Percentiles rank a stretch among this genome's conserved stretches.
These are phyloP conservation scores for Nematostella vectensis DNA, from an alignment of 92 coral and sea anemone genomes.

Conservation along the genomic window DNA sequence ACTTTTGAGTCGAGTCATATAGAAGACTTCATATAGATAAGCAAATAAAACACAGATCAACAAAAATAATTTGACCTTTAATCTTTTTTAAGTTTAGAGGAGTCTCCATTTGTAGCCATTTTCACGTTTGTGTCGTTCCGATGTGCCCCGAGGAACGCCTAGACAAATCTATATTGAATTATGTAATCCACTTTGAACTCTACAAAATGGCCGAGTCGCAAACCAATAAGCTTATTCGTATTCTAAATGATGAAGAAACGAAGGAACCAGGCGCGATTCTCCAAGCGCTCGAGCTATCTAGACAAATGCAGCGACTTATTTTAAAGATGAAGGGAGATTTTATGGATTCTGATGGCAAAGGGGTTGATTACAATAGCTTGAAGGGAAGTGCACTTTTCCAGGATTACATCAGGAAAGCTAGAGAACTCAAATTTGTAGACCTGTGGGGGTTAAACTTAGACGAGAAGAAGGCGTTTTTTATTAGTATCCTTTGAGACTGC, in stretches of 20 bases:
- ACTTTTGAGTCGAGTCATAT: no score
- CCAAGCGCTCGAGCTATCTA: slow-evolving; percentile 56
- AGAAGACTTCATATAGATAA: no score
- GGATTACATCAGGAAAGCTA: slow-evolving; percentile 37
- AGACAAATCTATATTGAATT: no score
- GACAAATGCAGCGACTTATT: slow-evolving; percentile 68
- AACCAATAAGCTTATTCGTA: no score
- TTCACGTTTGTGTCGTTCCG: no score
- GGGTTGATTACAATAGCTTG: slow-evolving; percentile 55
- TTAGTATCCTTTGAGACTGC: slow-evolving; percentile 84
- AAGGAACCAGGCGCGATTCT: background rate
- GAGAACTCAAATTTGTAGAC: slow-evolving; percentile 32
- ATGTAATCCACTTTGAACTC: no score
- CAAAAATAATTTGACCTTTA: no score
- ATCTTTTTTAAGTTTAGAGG: no score
- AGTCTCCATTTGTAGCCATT: no score
- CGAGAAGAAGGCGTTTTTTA: slow-evolving; percentile 72
- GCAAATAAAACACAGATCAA: no score
- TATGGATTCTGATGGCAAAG: slow-evolving; percentile 71
- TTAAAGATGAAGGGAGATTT: slow-evolving; percentile 62
- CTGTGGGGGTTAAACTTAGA: slow-evolving; percentile 23
- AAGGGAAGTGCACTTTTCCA: slow-evolving; percentile 61
- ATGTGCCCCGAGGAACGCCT: no score
- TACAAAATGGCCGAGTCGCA: no score
- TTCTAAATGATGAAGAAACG: slow-evolving; percentile 8